Base-by-base conservation (phyloP, 2,888 invertebrate species). In the Caenorhabditis sp. region DNA sequence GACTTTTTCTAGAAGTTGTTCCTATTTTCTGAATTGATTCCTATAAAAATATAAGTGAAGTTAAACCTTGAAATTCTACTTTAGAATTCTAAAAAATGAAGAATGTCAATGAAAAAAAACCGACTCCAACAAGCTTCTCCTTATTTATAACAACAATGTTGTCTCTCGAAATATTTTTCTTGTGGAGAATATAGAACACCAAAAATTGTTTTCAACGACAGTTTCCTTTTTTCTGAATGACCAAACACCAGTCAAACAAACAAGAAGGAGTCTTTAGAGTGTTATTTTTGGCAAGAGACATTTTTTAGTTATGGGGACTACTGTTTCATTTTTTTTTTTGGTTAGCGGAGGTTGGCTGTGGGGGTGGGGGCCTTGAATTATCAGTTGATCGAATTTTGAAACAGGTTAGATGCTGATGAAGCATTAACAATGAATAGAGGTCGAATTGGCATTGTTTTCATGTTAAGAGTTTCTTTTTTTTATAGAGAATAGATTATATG, bases 191-290 rank as follows among this genome's bases (percentile, higher is more conserved):
- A 38, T 35, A 59, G 19, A 35, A 58, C 59, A 28, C 38, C 14
- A 63, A 28, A 63, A 49, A 31, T 35, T 35, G 59, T 59, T 72
- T 72, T 59, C 72, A n/a, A 58, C 31, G 28, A 59, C 54, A 47
- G 28, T 38, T 56, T 26, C 44, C 38, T 16, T 44, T 26, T 41
- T 7, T 56, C 5, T 41, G 12, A 59, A 28, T 59, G 72, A 47
- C 35, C 47, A 58, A 72, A 59, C 72, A 49, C 22, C 72, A 72
- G 28, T 28, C 14, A 44, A 72, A 70, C 41, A 70, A 70, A 38
- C 19, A 47, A 56, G 12, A 54, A 24, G 16, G n/a, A n/a, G 22
- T 64, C 26, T 31, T 35, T 38, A 35, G 19, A 12, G 10, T 19
- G 28, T 64, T 51, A 19, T 66, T 66, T 66, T 49, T 35, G 66